A percentile compares a stretch with the other conserved stretches of the same genome.
phyloP scores from a whole-genome alignment of 2,113 vertebrate species.

The Cebidichthys violaceus region DNA sequence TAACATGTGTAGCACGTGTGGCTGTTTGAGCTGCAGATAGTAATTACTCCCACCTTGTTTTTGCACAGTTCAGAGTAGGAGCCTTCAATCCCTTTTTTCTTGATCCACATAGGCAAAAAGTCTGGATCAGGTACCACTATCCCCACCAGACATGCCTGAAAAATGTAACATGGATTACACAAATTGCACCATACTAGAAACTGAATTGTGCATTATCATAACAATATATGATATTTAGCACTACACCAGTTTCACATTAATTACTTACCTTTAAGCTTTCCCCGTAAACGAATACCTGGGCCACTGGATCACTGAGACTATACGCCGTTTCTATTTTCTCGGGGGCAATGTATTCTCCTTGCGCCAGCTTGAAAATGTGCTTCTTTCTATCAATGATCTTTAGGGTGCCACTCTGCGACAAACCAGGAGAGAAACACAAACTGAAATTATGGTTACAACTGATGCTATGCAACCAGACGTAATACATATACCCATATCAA shows the following conservation, averaged over 20 bases:
- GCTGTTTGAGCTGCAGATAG: background rate
- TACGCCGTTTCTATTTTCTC: slow-evolving; percentile 98
- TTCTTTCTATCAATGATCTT: slow-evolving; percentile 98
- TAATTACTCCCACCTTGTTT: slow-evolving; percentile 84
- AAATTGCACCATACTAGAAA: background rate
- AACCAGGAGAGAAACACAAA: background rate
- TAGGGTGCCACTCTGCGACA: slow-evolving; percentile 91
- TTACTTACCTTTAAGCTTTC: slow-evolving; percentile 92
- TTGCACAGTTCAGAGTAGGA: slow-evolving; percentile 90
- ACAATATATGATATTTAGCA: background rate
- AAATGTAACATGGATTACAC: slow-evolving; percentile 13
- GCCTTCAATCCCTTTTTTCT: slow-evolving; percentile 88
- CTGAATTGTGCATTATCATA: background rate
- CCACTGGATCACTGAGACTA: slow-evolving; percentile 88
- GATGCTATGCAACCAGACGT: background rate
- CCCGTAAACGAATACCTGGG: slow-evolving; percentile 95
- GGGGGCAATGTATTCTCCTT: slow-evolving; percentile 98
- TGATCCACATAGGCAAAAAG: slow-evolving; percentile 86
- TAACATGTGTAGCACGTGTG: background rate
- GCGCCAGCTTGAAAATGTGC: slow-evolving; percentile 98
- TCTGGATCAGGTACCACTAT: slow-evolving; percentile 93
- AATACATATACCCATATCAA: background rate
- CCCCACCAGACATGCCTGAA: slow-evolving; percentile 92
- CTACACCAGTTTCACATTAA: background rate
- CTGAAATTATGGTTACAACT: background rate